Evolutionary conservation across 2,797 vertebrate species (phyloP), one percentile per base, ranked within the genome.

Genomic region (Darevskia nairensis): DNA sequence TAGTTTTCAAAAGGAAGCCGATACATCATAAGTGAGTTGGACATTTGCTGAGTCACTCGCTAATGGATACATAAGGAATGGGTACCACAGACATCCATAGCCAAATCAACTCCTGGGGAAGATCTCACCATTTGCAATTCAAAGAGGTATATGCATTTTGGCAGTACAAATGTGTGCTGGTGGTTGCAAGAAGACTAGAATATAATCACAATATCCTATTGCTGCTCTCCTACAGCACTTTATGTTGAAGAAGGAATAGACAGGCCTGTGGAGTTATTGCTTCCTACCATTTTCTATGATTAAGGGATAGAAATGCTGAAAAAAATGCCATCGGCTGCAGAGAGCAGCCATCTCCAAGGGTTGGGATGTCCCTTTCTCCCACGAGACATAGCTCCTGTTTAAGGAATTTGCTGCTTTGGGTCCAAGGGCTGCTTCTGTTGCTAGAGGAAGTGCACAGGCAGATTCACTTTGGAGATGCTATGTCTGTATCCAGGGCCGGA

Each of bases 11-110:
- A 0, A 85, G 61, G 86, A 88, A 88, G 74, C 86, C 82, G 80
- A 85, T 74, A 35, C 13, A 4, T 2, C 0, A 84, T 0, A 0
- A 27, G 78, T 9, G 2, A 72, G 86, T 71, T 39, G 39, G 29
- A 2, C 81, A 11, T 29, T 32, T 64, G 93, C 90, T 90, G 94
- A 91, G 72, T 94, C 94, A 93, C 64, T n/a, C 69, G 2, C 29
- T 10, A 8, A 8, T 61, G 90, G 79, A 5, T 41, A 5, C 76
- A 11, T 23, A 8, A 46, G 89, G 50, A 89, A 50, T 81, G 74
- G 83, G 82, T 44, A 82, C 9, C 46, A 69, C 25, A 3, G 15
- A 1, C 21, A 39, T 46, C 3, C 0, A 59, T 1, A 15, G 79
- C 75, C 84, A 79, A 87, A 68, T 0, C 0, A 46, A 82, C 50